Conservation (phyloP, 2,113 vertebrate species). For the Cheilinus undulatus region DNA sequence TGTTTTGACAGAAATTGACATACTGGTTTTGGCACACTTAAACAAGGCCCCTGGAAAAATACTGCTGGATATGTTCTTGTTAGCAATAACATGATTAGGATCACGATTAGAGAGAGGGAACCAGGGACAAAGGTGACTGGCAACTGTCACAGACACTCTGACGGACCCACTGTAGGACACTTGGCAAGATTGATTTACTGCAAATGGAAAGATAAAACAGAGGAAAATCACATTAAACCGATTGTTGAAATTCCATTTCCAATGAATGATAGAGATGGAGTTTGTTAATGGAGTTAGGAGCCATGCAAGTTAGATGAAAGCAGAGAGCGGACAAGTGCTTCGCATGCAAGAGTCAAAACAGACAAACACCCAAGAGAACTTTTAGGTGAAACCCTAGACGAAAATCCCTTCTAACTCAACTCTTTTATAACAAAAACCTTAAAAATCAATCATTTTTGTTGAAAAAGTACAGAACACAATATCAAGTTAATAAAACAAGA, state of each 20-base stretch:
- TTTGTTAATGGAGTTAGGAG: background rate
- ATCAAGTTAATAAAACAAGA: background rate
- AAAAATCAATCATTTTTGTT: background rate
- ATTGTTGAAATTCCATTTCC: conserved; percentile 7
- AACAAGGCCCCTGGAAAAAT: conserved; percentile 53
- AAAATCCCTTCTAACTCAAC: background rate
- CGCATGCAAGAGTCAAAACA: conserved; percentile 28
- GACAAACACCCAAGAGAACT: background rate
- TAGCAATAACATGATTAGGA: conserved; percentile 28
- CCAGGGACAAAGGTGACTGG: conserved; percentile 33
- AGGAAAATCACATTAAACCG: conserved; percentile 34
- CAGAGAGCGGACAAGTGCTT: background rate
- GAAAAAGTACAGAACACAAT: background rate
- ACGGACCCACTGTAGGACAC: conserved; percentile 58
- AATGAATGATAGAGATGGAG: background rate
- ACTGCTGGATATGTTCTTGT: conserved; percentile 39
- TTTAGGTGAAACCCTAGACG: no score
- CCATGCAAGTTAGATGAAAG: background rate
- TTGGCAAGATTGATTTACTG: conserved; percentile 76
- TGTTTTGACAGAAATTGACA: conserved; percentile 10
- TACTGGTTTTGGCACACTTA: conserved; percentile 55
- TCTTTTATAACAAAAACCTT: background rate
- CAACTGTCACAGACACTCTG: conserved; percentile 45
- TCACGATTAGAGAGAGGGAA: conserved; percentile 37
- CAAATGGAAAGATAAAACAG: conserved; percentile 54